phyloP scores from a whole-genome alignment of 2,888 invertebrate genomes.

The Acrobasis consociella region DNA sequence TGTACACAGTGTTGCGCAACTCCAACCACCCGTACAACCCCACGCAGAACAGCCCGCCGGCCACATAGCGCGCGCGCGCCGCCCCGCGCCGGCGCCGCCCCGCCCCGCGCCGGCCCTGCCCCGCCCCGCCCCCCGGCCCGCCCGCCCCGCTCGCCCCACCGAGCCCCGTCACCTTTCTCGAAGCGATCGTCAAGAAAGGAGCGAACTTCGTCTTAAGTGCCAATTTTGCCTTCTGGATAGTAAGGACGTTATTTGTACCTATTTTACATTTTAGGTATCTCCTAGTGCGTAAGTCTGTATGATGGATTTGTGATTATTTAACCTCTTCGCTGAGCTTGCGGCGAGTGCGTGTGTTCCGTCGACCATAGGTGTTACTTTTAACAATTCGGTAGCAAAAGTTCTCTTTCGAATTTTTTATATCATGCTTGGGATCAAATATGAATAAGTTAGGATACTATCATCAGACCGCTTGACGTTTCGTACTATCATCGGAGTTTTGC shows the following conservation, averaged over 20 bases:
- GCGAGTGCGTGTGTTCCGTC: constrained; percentile 39
- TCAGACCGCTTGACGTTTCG: constrained; percentile 26
- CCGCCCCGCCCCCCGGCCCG: constrained; percentile 37
- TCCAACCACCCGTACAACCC: constrained; percentile 92
- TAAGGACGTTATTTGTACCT: constrained; percentile 81
- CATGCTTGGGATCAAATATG: constrained; percentile 80
- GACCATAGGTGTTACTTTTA: constrained; percentile 11
- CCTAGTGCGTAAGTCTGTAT: constrained; percentile 77
- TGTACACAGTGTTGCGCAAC: constrained; percentile 96
- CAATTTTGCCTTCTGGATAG: constrained; percentile 83
- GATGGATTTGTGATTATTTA: constrained; percentile 60
- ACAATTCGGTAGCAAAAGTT: constrained; percentile 35
- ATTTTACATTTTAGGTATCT: constrained; percentile 78
- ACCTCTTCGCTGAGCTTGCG: constrained; percentile 50
- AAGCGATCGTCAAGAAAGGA: constrained; percentile 60
- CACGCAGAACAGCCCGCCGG: constrained; percentile 69
- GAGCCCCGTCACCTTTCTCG: constrained; percentile 45
- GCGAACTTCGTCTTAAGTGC: constrained; percentile 78
- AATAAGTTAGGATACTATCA: constrained; percentile 66
- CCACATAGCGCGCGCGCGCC: constrained; percentile 61
- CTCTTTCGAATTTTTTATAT: constrained; percentile 62
- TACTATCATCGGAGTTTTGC: constrained; percentile 23
- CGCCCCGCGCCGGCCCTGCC: constrained; percentile 29
- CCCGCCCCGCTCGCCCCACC: constrained; percentile 41
- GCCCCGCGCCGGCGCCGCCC: constrained; percentile 33